Percentiles rank a stretch among this genome's conserved stretches.
Conservation (phyloP, 2,797 vertebrate species). For the Hypotaenidia okinawae region DNA sequence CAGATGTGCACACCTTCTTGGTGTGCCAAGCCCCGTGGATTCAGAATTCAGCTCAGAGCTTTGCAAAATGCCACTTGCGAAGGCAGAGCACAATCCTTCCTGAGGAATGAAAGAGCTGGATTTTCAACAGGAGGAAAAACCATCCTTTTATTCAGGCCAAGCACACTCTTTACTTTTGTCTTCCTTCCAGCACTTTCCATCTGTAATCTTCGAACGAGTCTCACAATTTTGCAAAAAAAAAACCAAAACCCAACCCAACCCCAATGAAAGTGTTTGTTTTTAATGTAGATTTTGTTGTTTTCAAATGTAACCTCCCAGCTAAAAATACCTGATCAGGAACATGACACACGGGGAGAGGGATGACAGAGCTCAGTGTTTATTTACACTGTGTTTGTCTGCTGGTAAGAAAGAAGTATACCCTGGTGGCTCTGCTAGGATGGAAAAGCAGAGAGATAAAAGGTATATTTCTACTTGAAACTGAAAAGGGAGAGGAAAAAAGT, state of each 20-base stretch:
- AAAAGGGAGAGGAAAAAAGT: neutral
- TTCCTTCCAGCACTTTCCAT: neutral
- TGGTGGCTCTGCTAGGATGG: neutral
- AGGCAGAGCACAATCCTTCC: conserved; percentile 2
- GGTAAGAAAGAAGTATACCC: neutral
- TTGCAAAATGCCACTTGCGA: neutral
- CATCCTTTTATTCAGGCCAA: neutral
- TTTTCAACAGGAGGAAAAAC: neutral
- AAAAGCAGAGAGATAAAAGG: neutral
- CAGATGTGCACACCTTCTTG: neutral
- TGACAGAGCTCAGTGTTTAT: conserved; percentile 12
- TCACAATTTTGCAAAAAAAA: neutral
- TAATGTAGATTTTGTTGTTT: neutral
- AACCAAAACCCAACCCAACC: no score
- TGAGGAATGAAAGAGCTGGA: neutral
- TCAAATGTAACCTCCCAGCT: neutral
- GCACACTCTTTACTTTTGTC: neutral
- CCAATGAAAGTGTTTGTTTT: neutral
- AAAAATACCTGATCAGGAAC: neutral
- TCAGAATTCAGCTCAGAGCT: neutral
- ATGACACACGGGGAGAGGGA: neutral
- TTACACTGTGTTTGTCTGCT: neutral
- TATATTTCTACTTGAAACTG: neutral
- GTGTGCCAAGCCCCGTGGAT: neutral
- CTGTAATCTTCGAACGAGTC: neutral